phyloP scores from a whole-genome alignment of 1,140 invertebrate genomes.

The Saxidomus purpurata region DNA sequence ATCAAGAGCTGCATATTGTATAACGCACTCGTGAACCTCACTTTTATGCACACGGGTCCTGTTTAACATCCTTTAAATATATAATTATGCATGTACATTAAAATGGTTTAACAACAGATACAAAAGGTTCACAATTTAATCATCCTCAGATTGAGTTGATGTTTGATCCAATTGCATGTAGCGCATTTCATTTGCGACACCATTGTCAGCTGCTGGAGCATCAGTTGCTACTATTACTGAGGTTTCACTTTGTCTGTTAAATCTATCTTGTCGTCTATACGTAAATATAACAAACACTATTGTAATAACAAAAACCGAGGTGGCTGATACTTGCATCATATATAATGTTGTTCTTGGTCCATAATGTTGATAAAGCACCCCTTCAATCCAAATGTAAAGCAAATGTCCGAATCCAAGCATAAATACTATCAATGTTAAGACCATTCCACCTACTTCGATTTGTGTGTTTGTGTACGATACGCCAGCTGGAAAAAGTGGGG shows the following conservation, averaged over 20 bases:
- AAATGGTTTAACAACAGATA: too few species aligned
- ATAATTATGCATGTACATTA: too few species aligned
- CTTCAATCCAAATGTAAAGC: constrained; percentile 55
- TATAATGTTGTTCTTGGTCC: constrained; percentile 55
- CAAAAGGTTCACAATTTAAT: too few species aligned
- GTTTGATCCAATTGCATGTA: neutral
- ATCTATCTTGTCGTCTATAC: constrained; percentile 20
- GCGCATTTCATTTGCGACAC: neutral
- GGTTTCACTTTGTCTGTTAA: neutral
- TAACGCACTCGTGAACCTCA: too few species aligned
- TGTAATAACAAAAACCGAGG: constrained; percentile 24
- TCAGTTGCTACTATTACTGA: neutral
- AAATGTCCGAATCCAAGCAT: constrained; percentile 29
- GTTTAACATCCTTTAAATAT: too few species aligned
- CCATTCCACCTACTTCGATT: constrained; percentile 54
- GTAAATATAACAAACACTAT: constrained; percentile 28
- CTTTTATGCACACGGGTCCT: too few species aligned
- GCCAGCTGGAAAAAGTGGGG: constrained; percentile 58
- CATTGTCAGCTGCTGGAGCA: neutral
- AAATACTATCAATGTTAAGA: constrained; percentile 52
- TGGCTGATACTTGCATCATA: constrained; percentile 39
- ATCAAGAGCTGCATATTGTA: too few species aligned
- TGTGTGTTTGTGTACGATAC: constrained; percentile 56
- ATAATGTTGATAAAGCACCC: constrained; percentile 37
- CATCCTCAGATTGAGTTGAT: neutral